Evolutionary conservation across 2,888 invertebrate genomes (phyloP).

Genomic region (Octonoba sinensis): DNA sequence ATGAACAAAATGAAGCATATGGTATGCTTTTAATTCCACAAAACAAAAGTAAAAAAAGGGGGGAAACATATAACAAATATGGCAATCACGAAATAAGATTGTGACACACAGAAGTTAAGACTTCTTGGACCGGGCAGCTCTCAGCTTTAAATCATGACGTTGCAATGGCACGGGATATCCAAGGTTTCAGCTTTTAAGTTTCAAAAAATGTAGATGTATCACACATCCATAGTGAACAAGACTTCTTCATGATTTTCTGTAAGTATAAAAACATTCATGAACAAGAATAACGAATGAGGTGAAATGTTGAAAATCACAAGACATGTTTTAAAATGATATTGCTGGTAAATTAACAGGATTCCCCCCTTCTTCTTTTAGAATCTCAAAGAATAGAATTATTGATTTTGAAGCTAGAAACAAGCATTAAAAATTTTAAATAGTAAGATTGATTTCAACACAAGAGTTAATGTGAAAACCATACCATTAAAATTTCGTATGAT

Average conservation of each 20-base stretch:
- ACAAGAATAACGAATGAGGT: no score
- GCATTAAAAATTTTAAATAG: no score
- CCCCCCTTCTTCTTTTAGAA: no score
- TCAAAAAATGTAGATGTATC: conserved; percentile 7
- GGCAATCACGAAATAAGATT: conserved; percentile 36
- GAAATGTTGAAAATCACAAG: no score
- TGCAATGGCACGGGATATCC: conserved; percentile 52
- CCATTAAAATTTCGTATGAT: no score
- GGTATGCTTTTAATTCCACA: conserved; percentile 9
- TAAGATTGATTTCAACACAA: no score
- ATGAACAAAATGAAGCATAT: background rate
- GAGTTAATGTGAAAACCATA: no score
- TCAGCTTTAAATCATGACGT: conserved; percentile 27
- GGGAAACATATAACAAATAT: conserved; percentile 44
- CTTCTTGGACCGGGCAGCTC: conserved; percentile 13
- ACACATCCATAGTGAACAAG: conserved; percentile 53
- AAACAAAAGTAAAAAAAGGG: conserved; percentile 19
- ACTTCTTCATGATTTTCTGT: conserved; percentile 55
- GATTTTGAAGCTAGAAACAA: no score
- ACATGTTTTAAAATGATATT: no score
- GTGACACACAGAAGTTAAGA: conserved; percentile 28
- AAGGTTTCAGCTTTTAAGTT: conserved; percentile 52
- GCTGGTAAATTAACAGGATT: no score
- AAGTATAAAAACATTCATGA: background rate
- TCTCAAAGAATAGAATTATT: no score